Evolutionary conservation across 2,797 vertebrate species (phyloP), one percentile per base, ranked within the genome.

Genomic region (Microctenopoma lineatum): DNA sequence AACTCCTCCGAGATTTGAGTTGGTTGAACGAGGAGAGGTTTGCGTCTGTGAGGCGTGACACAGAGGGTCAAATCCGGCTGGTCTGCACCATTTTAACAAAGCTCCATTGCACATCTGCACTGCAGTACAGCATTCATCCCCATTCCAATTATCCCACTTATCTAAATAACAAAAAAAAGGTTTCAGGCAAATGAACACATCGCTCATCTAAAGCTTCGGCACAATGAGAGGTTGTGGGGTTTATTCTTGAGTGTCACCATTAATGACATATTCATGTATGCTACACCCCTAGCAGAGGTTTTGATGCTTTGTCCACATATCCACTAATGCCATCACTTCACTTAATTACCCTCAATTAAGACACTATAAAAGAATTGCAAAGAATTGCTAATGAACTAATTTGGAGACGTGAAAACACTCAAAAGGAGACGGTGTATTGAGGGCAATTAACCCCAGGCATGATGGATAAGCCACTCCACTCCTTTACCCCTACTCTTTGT

Each of bases 321-420:
- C 87, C 85, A 87, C 87, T 89, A 91, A 89, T 87, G 77, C 87
- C 84, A 93, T 92, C 89, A 90, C 91, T 93, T 91, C 89, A 92
- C 83, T 92, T 93, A 92, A 94, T 93, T 93, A 80, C 90, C 89
- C 87, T 81, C 89, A 93, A 93, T 94, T 93, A 93, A 82, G 84
- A 91, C 84, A 84, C 88, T 83, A 92, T 87, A 89, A 83, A 89
- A 88, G 80, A 87, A 84, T 87, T 91, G 89, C 83, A 92, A 92
- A 91, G 90, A 93, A 93, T 91, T 93, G 92, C 90, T 92, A 93
- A 93, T 93, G 84, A 92, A 87, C 84, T 87, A 2, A 92, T 93
- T 92, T 92, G 59, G 80, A 84, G 71, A 90, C 83, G 78, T 87
- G 74, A 70, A 88, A 88, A 86, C 74, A 88, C 84, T 84, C 77